These are phyloP conservation scores for Drosophila navojoa DNA, from an alignment of 1,140 invertebrate genomes.

Conservation along the genomic window DNA sequence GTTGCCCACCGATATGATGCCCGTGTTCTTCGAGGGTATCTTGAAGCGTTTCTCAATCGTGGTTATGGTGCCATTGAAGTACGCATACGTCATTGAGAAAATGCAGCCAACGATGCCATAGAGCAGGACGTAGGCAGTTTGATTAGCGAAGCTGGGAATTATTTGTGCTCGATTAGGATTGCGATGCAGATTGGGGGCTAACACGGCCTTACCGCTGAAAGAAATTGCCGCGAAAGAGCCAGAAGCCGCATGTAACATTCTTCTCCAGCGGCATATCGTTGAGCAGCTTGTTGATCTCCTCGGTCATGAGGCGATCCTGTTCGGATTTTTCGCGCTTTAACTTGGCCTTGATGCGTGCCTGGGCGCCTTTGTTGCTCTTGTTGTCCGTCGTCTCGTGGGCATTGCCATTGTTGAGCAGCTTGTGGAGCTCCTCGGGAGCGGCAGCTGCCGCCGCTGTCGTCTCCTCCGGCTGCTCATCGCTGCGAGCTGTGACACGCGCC, in stretches of 20 bases:
- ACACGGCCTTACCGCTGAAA: slow-evolving; percentile 84
- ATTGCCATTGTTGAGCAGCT: slow-evolving; percentile 70
- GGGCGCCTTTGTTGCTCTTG: slow-evolving; percentile 10
- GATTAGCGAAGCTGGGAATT: slow-evolving; percentile 89
- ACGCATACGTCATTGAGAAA: slow-evolving; percentile 90
- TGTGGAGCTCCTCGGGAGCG: slow-evolving; percentile 16
- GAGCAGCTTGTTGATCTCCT: slow-evolving; percentile 85
- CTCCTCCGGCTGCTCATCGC: slow-evolving; percentile 10
- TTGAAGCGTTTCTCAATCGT: slow-evolving; percentile 93
- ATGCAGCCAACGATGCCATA: slow-evolving; percentile 90
- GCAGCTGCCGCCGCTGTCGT: slow-evolving; percentile 5
- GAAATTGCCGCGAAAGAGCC: slow-evolving; percentile 85
- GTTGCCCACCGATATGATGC: slow-evolving; percentile 89
- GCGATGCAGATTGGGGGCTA: background rate
- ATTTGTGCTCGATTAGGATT: slow-evolving; percentile 76
- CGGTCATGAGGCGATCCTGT: slow-evolving; percentile 67
- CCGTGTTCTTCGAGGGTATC: slow-evolving; percentile 90
- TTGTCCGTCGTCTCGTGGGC: slow-evolving; percentile 24
- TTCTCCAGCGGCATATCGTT: slow-evolving; percentile 85
- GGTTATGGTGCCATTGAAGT: slow-evolving; percentile 91
- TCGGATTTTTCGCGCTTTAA: slow-evolving; percentile 66
- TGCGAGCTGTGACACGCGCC: slow-evolving; percentile 14
- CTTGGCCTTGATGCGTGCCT: slow-evolving; percentile 35
- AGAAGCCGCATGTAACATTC: slow-evolving; percentile 87
- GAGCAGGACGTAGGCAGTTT: slow-evolving; percentile 89